A percentile compares a stretch with the other conserved stretches of the same genome.
These are phyloP conservation scores for Eudyptes chrysolophus DNA, from an alignment of 2,113 vertebrate genomes.

Conservation along the genomic window DNA sequence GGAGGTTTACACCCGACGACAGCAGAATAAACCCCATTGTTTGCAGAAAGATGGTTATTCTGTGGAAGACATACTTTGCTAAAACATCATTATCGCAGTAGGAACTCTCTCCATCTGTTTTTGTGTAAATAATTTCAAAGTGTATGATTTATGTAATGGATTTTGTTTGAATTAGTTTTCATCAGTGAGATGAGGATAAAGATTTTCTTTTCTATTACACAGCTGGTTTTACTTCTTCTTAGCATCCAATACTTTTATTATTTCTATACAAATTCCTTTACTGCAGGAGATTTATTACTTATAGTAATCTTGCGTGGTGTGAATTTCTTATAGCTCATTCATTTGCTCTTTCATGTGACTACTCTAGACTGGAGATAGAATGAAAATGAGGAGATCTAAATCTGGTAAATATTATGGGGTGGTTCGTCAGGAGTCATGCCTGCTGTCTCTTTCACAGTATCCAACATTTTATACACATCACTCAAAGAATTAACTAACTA, in stretches of 20 bases:
- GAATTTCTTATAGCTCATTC: constrained; percentile 51
- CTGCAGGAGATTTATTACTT: constrained; percentile 60
- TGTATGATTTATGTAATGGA: constrained; percentile 49
- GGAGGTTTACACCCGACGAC: background rate
- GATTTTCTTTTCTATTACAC: constrained; percentile 54
- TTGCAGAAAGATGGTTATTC: background rate
- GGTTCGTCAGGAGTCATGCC: background rate
- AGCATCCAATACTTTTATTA: constrained; percentile 48
- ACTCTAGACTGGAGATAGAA: background rate
- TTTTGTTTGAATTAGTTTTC: constrained; percentile 69
- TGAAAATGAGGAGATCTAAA: background rate
- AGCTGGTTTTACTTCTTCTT: constrained; percentile 69
- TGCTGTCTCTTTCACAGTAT: background rate
- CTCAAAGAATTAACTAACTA: background rate
- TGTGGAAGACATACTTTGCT: background rate
- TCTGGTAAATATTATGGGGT: background rate
- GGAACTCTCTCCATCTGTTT: constrained; percentile 51
- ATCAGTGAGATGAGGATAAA: constrained; percentile 38
- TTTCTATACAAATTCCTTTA: constrained; percentile 57
- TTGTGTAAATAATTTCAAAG: constrained; percentile 62
- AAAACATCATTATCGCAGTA: background rate
- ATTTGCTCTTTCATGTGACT: constrained; percentile 42
- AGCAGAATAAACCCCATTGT: background rate
- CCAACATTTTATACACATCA: background rate
- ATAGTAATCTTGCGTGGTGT: constrained; percentile 27